Evolutionary conservation across 2,888 invertebrate species (phyloP), one percentile per base, ranked within the genome.

Genomic region (Rhingia rostrata): DNA sequence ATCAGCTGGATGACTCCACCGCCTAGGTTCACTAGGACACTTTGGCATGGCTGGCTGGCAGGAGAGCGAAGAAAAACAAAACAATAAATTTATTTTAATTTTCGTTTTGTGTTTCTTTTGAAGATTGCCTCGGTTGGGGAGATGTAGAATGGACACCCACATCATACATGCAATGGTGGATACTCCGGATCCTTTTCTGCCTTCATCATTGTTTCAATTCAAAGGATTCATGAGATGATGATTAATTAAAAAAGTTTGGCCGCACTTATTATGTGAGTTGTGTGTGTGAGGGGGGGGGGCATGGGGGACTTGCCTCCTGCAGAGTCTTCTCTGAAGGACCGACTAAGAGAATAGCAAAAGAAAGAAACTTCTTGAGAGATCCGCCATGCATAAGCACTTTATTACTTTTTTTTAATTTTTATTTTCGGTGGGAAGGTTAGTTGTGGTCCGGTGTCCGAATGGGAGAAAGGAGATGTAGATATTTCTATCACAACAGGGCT

Each of bases 221-320:
- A 83, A 78, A 78, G 51, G 63, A 78, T 79, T 67, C 78, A 73
- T 33, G 73, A 73, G 73, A 83, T 73, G 73, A 83, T 79, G 78
- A 79, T 83, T 83, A 83, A 83, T 83, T 83, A 83, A 83, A 83
- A 83, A 83, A 83, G 78, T 83, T 83, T 83, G 45, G 58, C 67
- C 78, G 51, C 72, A 67, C 78, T 78, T 78, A 79, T 78, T 73
- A 73, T 73, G 51, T 78, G 43, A 39, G 49, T 66, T 56, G 51
- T 69, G 6, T 82, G 53, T 63, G 22, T 22, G 22, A 2, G 22
- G 1, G 22, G 1, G 22, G 1, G 22, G n/a, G n/a, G n/a, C n/a
- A n/a, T 61, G 45, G 4, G 14, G n/a, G 72, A n/a, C 14, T 2
- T 10, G 10, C n/a, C n/a, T 43, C 39, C 30, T 6, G 9, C 54